These are phyloP conservation scores for Drosophila seguyi DNA, from an alignment of 1,140 invertebrate species.

Conservation along the genomic window DNA sequence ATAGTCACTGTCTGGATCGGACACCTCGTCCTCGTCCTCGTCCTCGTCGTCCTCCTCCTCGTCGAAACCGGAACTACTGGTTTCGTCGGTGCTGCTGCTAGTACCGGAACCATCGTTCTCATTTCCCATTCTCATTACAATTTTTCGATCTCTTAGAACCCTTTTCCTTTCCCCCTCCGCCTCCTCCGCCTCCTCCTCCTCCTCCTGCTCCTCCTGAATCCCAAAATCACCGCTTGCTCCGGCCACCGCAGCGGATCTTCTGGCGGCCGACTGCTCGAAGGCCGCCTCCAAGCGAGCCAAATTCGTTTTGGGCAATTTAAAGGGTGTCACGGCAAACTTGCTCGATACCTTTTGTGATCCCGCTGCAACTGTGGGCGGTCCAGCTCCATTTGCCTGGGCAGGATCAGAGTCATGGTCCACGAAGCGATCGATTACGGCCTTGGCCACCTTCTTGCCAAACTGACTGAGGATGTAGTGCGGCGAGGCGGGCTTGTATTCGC, in stretches of 20 bases:
- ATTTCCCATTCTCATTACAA: not conserved
- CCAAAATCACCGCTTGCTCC: not conserved
- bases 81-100: constrained; percentile 30
- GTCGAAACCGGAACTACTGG: constrained; percentile 28
- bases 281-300: constrained; percentile 59
- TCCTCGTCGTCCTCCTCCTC: constrained; percentile 16
- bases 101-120: not conserved
- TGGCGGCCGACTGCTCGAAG: constrained; percentile 21
- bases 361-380: not conserved
- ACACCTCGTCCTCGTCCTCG: constrained; percentile 6
- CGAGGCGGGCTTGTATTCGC: constrained; percentile 69
- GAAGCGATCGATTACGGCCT: constrained; percentile 56
- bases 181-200: no score
- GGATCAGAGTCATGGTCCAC: constrained; percentile 37
- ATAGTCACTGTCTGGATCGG: constrained; percentile 18
- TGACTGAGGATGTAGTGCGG: constrained; percentile 68
- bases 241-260: not conserved
- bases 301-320: constrained; percentile 64
- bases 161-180: no score
- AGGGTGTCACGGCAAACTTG: constrained; percentile 61
- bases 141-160: not conserved
- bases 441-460: constrained; percentile 68
- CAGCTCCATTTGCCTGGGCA: constrained; percentile 1
- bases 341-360: constrained; percentile 60
- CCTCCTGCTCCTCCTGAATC: not conserved